Percentiles rank a stretch among this genome's conserved stretches.
Conservation (phyloP, 1,140 invertebrate species). For the Trachymyrmex septentrionalis region DNA sequence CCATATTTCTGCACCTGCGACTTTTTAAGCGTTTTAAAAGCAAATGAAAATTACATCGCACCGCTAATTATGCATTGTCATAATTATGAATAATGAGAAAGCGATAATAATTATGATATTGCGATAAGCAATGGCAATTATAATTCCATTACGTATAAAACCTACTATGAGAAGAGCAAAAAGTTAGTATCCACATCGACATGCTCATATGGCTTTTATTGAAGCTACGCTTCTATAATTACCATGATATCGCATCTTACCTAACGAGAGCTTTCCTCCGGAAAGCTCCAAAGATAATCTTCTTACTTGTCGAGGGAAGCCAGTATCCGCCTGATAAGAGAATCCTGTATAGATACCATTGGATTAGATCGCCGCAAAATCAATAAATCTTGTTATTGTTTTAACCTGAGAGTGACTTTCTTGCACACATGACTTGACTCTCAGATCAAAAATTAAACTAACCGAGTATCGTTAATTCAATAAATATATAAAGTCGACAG, state of each 20-base stretch:
- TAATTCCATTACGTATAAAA: constrained; percentile 15
- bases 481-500: neutral
- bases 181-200: neutral
- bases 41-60: constrained; percentile 36
- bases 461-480: neutral
- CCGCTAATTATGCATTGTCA: constrained; percentile 27
- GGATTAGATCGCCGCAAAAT: constrained; percentile 64
- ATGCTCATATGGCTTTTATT: neutral
- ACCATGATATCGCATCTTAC: constrained; percentile 29
- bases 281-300: constrained; percentile 69
- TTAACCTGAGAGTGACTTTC: constrained; percentile 68
- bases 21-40: constrained; percentile 8
- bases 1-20: constrained; percentile 40
- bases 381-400: constrained; percentile 72
- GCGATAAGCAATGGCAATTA: constrained; percentile 31
- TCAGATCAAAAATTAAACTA: neutral
- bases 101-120: constrained; percentile 35
- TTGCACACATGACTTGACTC: constrained; percentile 24
- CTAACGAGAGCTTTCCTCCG: constrained; percentile 46
- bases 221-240: constrained; percentile 25
- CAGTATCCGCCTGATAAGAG: constrained; percentile 70
- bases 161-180: neutral
- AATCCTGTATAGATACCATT: constrained; percentile 62
- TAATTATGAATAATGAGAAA: constrained; percentile 23
- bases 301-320: constrained; percentile 63